phyloP scores from a whole-genome alignment of 1,140 invertebrate genomes.

The Cyrtorhinus lividipennis region DNA sequence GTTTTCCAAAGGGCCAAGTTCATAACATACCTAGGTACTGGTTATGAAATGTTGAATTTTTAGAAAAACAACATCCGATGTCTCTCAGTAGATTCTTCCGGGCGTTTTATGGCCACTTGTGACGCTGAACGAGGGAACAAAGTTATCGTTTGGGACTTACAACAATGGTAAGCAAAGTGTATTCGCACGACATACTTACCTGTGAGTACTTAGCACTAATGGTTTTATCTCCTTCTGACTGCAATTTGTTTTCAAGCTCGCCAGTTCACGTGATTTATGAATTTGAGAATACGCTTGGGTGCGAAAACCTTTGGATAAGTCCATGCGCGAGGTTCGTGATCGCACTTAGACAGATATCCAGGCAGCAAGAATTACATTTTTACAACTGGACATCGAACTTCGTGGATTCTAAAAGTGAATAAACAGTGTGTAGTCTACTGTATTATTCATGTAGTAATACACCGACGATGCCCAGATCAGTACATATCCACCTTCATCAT shows the following conservation, averaged over 20 bases:
- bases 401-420: background rate
- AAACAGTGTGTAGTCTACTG: too few relatives aligned
- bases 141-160: slow-evolving; percentile 4
- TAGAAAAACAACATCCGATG: slow-evolving; percentile 1
- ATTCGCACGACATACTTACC: too few relatives aligned
- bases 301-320: background rate
- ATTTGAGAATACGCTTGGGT: background rate
- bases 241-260: too few relatives aligned
- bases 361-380: slow-evolving; percentile 2
- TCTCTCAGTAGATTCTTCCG: background rate
- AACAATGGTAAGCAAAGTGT: slow-evolving; percentile 1
- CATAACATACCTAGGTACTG: background rate
- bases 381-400: slow-evolving; percentile 2
- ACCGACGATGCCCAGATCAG: too few relatives aligned
- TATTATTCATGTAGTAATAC: too few relatives aligned
- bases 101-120: background rate
- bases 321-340: background rate
- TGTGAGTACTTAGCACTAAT: too few relatives aligned
- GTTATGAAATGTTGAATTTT: background rate
- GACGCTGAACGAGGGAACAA: background rate
- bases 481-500: too few relatives aligned
- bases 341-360: background rate
- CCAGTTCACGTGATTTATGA: slow-evolving; percentile 8
- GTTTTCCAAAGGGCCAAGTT: background rate
- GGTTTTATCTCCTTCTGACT: too few relatives aligned